Conservation (phyloP, 2,888 invertebrate genomes). For the Empis stercorea region DNA sequence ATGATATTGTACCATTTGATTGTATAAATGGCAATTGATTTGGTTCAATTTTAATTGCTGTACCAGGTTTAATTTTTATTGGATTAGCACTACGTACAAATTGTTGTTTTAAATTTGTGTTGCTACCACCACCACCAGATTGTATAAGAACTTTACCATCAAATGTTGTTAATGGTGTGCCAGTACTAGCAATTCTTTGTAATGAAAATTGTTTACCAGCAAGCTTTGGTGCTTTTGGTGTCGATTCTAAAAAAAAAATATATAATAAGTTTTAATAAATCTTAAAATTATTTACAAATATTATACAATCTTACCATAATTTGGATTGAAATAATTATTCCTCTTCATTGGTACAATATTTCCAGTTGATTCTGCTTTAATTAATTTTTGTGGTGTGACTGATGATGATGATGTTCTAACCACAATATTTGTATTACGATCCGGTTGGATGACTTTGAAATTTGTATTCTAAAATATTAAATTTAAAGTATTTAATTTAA, state of each 20-base stretch:
- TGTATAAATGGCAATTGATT: slow-evolving; percentile 14
- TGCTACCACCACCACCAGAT: slow-evolving; percentile 9
- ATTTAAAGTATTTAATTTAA: too few species aligned
- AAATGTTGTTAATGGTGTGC: slow-evolving; percentile 19
- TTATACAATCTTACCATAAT: slow-evolving; percentile 9
- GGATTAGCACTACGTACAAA: slow-evolving; percentile 2
- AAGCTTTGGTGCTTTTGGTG: slow-evolving; percentile 22
- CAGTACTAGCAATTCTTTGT: slow-evolving; percentile 20
- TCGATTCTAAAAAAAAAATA: slow-evolving; percentile 12
- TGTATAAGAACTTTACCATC: slow-evolving; percentile 12
- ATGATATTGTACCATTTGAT: slow-evolving; percentile 18
- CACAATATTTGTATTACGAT: too few species aligned
- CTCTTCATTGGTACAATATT: too few species aligned
- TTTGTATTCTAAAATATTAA: too few species aligned
- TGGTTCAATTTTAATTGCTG: slow-evolving; percentile 9
- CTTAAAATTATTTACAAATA: neutral
- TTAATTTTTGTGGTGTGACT: too few species aligned
- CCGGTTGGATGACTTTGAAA: too few species aligned
- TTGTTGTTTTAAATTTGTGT: too few species aligned
- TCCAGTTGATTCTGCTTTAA: too few species aligned
- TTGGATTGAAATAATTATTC: neutral
- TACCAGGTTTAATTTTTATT: slow-evolving; percentile 10
- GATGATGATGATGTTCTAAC: too few species aligned
- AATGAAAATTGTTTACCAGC: slow-evolving; percentile 18
- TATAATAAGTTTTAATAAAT: neutral